Evolutionary conservation across 2,888 invertebrate genomes (phyloP).

Genomic region (Thera obeliscata): DNA sequence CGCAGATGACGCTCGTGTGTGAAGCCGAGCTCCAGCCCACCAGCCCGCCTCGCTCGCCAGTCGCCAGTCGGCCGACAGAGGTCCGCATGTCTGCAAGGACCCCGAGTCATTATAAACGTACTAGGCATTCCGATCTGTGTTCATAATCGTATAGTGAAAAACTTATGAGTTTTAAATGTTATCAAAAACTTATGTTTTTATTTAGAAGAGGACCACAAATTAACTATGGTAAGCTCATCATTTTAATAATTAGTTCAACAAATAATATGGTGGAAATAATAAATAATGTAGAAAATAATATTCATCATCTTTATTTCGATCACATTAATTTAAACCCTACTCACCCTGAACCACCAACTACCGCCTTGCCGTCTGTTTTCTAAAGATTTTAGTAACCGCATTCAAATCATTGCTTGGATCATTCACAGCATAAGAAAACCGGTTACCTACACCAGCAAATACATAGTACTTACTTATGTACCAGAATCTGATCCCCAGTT

Average conservation of each 20-base stretch:
- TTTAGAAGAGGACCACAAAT: slow-evolving; percentile 30
- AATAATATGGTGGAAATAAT: too few species aligned
- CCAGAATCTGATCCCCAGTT: background rate
- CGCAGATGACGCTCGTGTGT: slow-evolving; percentile 70
- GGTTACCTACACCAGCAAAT: background rate
- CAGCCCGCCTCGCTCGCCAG: slow-evolving; percentile 52
- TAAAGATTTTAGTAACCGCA: background rate
- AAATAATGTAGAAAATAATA: background rate
- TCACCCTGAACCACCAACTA: background rate
- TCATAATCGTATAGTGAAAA: slow-evolving; percentile 37
- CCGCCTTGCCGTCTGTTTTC: background rate
- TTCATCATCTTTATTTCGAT: background rate
- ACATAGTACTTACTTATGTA: background rate
- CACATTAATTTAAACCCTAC: background rate
- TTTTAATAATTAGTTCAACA: background rate
- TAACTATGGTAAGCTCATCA: slow-evolving; percentile 28
- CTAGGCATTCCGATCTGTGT: slow-evolving; percentile 56
- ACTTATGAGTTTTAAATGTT: slow-evolving; percentile 40
- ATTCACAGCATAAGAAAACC: slow-evolving; percentile 3
- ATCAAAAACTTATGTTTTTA: slow-evolving; percentile 29
- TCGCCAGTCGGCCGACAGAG: slow-evolving; percentile 66
- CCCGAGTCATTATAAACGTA: slow-evolving; percentile 44
- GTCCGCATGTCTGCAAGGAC: slow-evolving; percentile 65
- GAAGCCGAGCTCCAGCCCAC: slow-evolving; percentile 54
- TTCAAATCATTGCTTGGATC: slow-evolving; percentile 2